Evolutionary conservation across 1,140 invertebrate genomes (phyloP), one percentile per base, ranked within the genome.

Genomic region (Hylaeus volcanicus): DNA sequence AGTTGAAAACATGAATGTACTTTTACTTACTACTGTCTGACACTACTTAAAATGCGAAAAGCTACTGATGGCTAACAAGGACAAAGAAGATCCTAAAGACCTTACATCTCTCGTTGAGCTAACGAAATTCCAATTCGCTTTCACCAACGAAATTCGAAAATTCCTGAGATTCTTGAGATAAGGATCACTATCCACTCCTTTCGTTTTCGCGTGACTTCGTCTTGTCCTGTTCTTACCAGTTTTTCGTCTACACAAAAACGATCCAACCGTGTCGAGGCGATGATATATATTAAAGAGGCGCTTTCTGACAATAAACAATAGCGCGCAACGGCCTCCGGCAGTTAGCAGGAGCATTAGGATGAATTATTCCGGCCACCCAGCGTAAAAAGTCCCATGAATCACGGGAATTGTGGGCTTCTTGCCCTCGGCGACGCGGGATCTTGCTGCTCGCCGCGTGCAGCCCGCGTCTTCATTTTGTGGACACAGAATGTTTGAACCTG

Each of bases 271-370:
- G 51, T 14, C 56, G 74, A 83, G 82, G 86, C 84, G 76, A 88
- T 86, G 89, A 91, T 91, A 88, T 82, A 85, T 86, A 88, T 81
- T 82, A 85, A 80, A 86, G 85, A 88, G 87, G 90, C 78, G 79
- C 83, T 90, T 89, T 90, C 89, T 86, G 88, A 90, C 87, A 90
- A 91, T 92, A 91, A 92, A 92, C 88, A 91, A 92, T 91, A 82
- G 89, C 66, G 81, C 86, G 74, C 85, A 75, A 89, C 87, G 88
- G 86, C 81, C 88, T 83, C 82, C 79, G 89, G 89, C 91, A 92
- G 91, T 93, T 92, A 92, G 91, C 88, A 90, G 78, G 86, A 84
- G 91, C 89, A 93, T 93, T 92, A 93, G 91, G 91, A 90, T 93
- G 91, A 93, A 92, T 92, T 92, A 92, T 92, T 92, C 89, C 86